Base-by-base conservation (phyloP, 2,888 invertebrate genomes). In the Ommatoiulus sabulosus region DNA sequence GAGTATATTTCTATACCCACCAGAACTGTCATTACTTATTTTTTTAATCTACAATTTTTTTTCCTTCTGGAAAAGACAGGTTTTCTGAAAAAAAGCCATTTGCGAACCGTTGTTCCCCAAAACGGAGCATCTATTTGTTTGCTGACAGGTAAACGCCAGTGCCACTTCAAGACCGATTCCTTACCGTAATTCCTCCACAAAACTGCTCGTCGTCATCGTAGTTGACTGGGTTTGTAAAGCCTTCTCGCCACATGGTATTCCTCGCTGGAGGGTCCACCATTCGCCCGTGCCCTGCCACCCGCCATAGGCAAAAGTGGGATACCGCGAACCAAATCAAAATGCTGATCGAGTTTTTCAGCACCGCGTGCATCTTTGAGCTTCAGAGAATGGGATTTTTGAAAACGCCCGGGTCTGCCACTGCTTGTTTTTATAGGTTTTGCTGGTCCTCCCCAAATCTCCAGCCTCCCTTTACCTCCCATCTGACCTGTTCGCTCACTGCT, bases 171-270 rank as follows among this genome's bases (percentile, higher is more conserved):
- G 35, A 35, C 35, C 35, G 44, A 44, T 15, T 24, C 46, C 91
- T 91, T 90, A 92, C 92, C 90, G 97, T 96, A 92, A 96, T 97
- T 87, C 97, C 98, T 44, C 97, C 98, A 92, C 98, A 98, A 93
- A 96, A 98, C 20, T 98, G 94, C 93, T 98, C 97, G 91, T 98
- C 98, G 93, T 98, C 98, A 91, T 98, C 97, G 92, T 97, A 98
- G 93, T 98, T 97, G 89, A 97, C 97, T 1, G 98, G 97, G 93
- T 97, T 97, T n/a, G 96, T 96, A 93, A 96, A 98, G 0, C 98
- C 98, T 92, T 96, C 96, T 89, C 98, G 94, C 98, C 98, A 98
- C 97, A 98, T 97, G 87, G 96, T 96, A 93, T 98, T 97, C 89
- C 98, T 94, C 0, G 97, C 96, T 3, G 98, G 98, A 0, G 98